Evolutionary conservation across 2,797 vertebrate genomes (phyloP).

Genomic region (Cetoscarus ocellatus): DNA sequence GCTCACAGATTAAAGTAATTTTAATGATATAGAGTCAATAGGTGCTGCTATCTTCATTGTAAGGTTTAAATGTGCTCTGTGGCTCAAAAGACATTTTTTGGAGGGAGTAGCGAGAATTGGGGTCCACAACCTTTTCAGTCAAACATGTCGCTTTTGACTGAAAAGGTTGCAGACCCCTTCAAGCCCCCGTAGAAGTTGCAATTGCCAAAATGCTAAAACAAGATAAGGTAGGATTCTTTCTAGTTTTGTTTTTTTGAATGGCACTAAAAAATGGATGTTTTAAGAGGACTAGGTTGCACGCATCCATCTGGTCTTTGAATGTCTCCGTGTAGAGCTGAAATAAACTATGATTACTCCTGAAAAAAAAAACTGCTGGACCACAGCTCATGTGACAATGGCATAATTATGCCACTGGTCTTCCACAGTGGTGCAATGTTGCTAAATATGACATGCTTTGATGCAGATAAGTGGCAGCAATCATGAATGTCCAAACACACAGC

Average conservation of each 20-base stretch:
- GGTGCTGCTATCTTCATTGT: too few relatives aligned
- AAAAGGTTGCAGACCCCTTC: too few relatives aligned
- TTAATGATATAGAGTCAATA: too few relatives aligned
- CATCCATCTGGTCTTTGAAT: too few relatives aligned
- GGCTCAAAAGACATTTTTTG: too few relatives aligned
- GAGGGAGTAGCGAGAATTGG: too few relatives aligned
- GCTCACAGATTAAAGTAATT: too few relatives aligned
- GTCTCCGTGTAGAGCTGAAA: neutral
- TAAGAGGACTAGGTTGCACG: too few relatives aligned
- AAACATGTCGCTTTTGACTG: too few relatives aligned
- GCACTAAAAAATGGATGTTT: too few relatives aligned
- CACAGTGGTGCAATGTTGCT: neutral
- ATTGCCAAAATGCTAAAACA: neutral
- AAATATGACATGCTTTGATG: constrained; percentile 16
- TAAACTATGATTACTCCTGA: neutral
- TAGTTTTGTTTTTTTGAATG: neutral
- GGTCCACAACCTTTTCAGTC: too few relatives aligned
- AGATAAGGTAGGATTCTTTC: neutral
- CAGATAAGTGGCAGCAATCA: constrained; percentile 21
- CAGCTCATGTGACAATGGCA: constrained; percentile 8
- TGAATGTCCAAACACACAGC: neutral
- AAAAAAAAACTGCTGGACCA: constrained; percentile 13
- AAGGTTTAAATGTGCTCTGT: too few relatives aligned
- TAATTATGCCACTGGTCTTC: neutral
- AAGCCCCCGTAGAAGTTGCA: neutral